Evolutionary conservation across 2,888 invertebrate genomes (phyloP).

Genomic region (Spialia ferax): DNA sequence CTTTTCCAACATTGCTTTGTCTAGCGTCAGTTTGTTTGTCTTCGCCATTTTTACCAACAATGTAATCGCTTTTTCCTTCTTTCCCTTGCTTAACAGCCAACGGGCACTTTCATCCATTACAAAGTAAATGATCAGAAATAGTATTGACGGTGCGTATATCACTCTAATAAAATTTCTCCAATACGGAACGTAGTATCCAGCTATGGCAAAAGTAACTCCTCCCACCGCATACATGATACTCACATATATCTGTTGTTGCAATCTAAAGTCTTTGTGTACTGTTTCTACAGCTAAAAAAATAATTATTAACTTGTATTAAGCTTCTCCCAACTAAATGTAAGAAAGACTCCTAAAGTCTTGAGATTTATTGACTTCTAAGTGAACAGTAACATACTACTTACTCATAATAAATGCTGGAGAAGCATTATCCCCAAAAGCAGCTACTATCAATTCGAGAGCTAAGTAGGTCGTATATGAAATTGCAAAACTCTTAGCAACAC

Average conservation of each 20-base stretch:
- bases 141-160: constrained; percentile 88
- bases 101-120: constrained; percentile 90
- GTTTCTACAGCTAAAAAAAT: constrained; percentile 59
- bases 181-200: constrained; percentile 88
- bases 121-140: constrained; percentile 88
- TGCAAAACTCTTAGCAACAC: constrained; percentile 84
- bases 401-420: constrained; percentile 55
- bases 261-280: constrained; percentile 55
- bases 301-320: not conserved
- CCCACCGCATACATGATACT: constrained; percentile 87
- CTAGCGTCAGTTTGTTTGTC: constrained; percentile 58
- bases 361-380: too few relatives aligned
- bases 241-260: constrained; percentile 59
- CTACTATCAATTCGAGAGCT: constrained; percentile 85
- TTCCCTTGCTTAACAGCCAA: constrained; percentile 87
- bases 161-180: constrained; percentile 89
- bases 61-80: constrained; percentile 86
- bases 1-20: constrained; percentile 53
- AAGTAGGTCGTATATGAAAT: constrained; percentile 82
- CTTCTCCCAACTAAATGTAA: not conserved
- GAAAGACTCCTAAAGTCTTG: not conserved
- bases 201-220: constrained; percentile 87
- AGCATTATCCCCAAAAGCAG: constrained; percentile 59
- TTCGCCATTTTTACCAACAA: constrained; percentile 87
- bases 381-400: too few relatives aligned